Percentiles rank a stretch among this genome's conserved stretches.
phyloP scores from a whole-genome alignment of 23 tunicate genomes.

The Oikopleura dioica region DNA sequence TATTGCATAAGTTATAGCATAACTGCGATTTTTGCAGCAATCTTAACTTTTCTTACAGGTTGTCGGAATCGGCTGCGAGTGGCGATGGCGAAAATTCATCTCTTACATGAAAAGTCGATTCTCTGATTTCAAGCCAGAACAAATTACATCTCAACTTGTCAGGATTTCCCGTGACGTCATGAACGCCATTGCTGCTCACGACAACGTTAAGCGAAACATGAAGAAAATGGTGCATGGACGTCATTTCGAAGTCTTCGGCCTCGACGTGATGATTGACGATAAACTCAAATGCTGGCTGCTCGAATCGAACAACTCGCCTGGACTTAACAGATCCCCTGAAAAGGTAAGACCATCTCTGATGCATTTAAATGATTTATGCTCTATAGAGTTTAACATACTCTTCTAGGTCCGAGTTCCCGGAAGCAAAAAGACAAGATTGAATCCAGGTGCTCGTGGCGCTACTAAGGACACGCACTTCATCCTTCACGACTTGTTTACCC shows the following conservation, averaged over 20 bases:
- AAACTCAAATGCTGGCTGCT: neutral
- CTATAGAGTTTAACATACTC: no score
- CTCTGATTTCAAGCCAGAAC: neutral
- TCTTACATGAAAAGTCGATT: neutral
- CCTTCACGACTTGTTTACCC: neutral
- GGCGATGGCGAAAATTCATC: neutral
- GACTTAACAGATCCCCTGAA: neutral
- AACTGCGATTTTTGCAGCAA: neutral
- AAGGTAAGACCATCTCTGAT: neutral
- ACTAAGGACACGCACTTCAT: neutral
- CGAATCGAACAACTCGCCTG: slow-evolving; percentile 5
- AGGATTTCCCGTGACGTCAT: neutral
- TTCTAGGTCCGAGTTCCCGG: no score
- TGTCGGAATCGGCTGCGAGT: neutral
- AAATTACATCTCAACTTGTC: neutral
- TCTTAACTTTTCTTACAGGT: neutral
- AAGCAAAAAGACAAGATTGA: neutral
- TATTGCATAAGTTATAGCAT: neutral
- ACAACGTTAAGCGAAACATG: neutral
- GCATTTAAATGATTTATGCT: no score
- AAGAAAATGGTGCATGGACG: slow-evolving; percentile 4
- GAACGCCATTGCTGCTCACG: neutral
- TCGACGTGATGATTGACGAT: neutral
- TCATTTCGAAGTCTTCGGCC: slow-evolving; percentile 5
- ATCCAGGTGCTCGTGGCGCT: neutral